A percentile compares a stretch with the other conserved stretches of the same genome.
Conservation (phyloP, 2,797 vertebrate species). For the Rhincodon typus region DNA sequence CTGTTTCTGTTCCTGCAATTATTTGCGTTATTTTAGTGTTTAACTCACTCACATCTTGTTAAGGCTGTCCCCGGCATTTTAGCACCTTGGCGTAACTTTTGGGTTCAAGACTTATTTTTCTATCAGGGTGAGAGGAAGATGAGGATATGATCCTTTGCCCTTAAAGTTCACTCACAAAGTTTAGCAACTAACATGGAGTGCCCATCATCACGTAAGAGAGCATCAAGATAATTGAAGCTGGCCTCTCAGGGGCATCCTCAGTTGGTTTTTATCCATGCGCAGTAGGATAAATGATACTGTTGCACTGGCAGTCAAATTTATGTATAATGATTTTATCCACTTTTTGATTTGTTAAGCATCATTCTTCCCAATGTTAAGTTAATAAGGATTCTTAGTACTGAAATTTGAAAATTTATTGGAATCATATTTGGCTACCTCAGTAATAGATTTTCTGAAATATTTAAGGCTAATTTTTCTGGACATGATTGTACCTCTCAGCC, state of each 20-base stretch:
- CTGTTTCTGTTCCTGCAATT: too few relatives aligned
- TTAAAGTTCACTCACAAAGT: background rate
- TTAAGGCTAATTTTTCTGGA: background rate
- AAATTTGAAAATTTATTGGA: background rate
- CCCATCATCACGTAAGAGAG: background rate
- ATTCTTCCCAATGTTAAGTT: background rate
- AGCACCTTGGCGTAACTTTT: too few relatives aligned
- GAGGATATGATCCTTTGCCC: too few relatives aligned
- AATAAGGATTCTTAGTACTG: background rate
- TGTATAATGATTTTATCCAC: background rate
- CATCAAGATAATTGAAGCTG: background rate
- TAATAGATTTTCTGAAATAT: background rate
- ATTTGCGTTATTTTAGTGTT: too few relatives aligned
- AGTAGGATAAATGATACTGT: background rate
- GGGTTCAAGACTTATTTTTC: too few relatives aligned
- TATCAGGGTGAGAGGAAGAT: too few relatives aligned
- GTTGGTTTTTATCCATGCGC: background rate
- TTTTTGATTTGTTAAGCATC: background rate
- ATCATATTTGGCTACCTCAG: background rate
- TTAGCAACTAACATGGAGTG: background rate
- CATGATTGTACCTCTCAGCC: background rate
- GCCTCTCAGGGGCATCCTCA: background rate
- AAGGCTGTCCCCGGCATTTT: too few relatives aligned
- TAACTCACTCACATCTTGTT: too few relatives aligned
- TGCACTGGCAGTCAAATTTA: background rate